Evolutionary conservation across 2,888 invertebrate genomes (phyloP).

Genomic region (Cataglyphis albicans): DNA sequence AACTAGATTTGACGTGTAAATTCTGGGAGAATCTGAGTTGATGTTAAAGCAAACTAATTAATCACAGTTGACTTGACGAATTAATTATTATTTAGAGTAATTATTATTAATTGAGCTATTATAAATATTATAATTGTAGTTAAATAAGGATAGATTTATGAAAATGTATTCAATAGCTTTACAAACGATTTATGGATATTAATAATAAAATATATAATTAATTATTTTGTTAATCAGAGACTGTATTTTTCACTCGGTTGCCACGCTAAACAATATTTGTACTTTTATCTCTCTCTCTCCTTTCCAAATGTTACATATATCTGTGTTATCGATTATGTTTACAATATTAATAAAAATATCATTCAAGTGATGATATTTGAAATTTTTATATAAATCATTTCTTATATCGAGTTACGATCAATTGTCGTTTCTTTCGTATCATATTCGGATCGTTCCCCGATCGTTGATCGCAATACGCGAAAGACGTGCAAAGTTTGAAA

Average conservation of each 20-base stretch:
- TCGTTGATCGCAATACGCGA: slow-evolving; percentile 53
- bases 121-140: background rate
- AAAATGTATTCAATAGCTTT: background rate
- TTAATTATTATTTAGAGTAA: slow-evolving; percentile 8
- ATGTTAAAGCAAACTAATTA: slow-evolving; percentile 6
- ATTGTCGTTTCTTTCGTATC: background rate
- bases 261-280: background rate
- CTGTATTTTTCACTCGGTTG: background rate
- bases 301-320: background rate
- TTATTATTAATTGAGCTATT: background rate
- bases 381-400: slow-evolving; percentile 39
- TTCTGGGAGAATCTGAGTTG: background rate
- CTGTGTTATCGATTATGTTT: slow-evolving; percentile 1
- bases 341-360: background rate
- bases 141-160: slow-evolving; percentile 10
- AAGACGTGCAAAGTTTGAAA: slow-evolving; percentile 62
- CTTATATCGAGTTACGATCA: slow-evolving; percentile 39
- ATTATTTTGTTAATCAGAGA: background rate
- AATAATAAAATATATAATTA: background rate
- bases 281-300: background rate
- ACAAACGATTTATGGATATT: background rate
- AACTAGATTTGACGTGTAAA: background rate
- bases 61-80: background rate
- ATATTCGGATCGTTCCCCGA: slow-evolving; percentile 48
- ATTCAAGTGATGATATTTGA: background rate